These are phyloP conservation scores for Metopolophium dirhodum DNA, from an alignment of 1,140 invertebrate species.

Conservation along the genomic window DNA sequence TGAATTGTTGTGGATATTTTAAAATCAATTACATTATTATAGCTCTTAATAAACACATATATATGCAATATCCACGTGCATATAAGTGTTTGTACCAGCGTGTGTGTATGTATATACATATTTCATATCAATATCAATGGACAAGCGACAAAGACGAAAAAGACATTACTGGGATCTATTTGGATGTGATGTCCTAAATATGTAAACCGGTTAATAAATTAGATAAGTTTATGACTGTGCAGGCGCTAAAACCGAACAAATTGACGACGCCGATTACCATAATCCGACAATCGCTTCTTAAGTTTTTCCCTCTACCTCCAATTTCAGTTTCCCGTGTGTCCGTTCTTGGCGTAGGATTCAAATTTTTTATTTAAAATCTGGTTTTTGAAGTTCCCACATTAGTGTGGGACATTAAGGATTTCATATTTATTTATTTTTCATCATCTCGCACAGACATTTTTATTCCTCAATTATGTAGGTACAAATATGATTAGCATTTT, in stretches of 20 bases:
- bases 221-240: constrained; percentile 42
- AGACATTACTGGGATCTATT: constrained; percentile 24
- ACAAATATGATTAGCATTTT: constrained; percentile 23
- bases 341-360: constrained; percentile 16
- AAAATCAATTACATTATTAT: constrained; percentile 23
- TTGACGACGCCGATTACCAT: constrained; percentile 50
- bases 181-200: constrained; percentile 28
- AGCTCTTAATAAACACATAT: background rate
- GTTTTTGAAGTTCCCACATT: background rate
- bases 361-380: constrained; percentile 13
- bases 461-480: constrained; percentile 20
- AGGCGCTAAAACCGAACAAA: constrained; percentile 54
- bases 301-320: background rate
- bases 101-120: constrained; percentile 20
- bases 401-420: constrained; percentile 12
- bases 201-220: constrained; percentile 52
- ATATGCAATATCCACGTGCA: background rate
- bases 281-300: constrained; percentile 36
- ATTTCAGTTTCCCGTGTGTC: constrained; percentile 13
- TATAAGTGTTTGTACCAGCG: background rate
- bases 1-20: background rate
- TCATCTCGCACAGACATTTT: background rate
- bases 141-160: constrained; percentile 4
- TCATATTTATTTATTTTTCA: constrained; percentile 22
- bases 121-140: background rate